Base-by-base conservation (phyloP, 2,888 invertebrate species). In the Trichogramma evanescens region DNA sequence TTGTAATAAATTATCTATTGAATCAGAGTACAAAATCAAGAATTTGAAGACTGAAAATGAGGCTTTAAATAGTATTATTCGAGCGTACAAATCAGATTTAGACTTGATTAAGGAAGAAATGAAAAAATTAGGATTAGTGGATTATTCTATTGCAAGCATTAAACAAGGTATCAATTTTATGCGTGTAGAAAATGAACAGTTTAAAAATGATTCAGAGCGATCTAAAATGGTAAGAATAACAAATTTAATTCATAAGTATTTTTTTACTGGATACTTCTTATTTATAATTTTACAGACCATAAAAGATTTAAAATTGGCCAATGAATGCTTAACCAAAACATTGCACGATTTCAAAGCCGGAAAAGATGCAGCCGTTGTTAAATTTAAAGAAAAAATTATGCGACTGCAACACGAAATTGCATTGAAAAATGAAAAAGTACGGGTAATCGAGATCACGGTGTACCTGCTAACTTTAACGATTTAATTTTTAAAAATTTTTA, bases 61-160 rank as follows among this genome's bases (percentile, higher is more conserved):
- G 38, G 67, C 70, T 58, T 66, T 71, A 53, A 71, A 68, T 56
- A 67, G 55, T 4, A 69, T 74, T 54, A 59, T 74, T 26, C 54
- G 67, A 48, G 66, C 68, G 48, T 70, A 67, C 48, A 65, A 69
- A 67, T 59, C 68, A 10, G 69, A 72, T 59, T 64, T 74, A 50
- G 69, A 72, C 41, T 64, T 70, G n/a, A 68, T 72, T 40, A 68
- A 69, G 48, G 66, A 69, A 26, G 71, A 72, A 64, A 62, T 73
- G 51, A 67, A 66, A 56, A 65, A 64, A 56, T 56, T 64, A 54
- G 61, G 56, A 8, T 26, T 61, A 4, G 6, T 5, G 5, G 45
- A 63, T 42, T 4, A 62, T 59, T 39, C 58, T 54, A 55, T 54
- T 41, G 39, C 55, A 26, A 42, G 4, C 40, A 59, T 70, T 6